phyloP scores from a whole-genome alignment of 2,888 invertebrate species.

The Diarsia mendica region DNA sequence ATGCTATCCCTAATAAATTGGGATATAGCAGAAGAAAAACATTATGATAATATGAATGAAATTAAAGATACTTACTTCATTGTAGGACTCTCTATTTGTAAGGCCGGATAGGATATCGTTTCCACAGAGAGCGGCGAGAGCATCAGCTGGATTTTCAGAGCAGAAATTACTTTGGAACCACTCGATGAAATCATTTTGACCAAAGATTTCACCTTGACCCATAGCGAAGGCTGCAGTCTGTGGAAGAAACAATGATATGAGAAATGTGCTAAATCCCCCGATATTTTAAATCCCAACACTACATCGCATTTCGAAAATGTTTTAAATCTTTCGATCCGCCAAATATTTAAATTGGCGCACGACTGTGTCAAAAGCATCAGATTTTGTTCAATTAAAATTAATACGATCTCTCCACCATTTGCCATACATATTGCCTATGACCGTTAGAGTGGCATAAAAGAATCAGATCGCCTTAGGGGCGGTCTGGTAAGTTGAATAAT shows the following conservation, averaged over 20 bases:
- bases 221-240: constrained; percentile 69
- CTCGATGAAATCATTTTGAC: constrained; percentile 59
- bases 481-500: no score
- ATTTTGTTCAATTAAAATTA: not conserved
- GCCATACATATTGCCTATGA: no score
- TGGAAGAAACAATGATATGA: constrained; percentile 19
- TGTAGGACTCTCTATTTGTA: constrained; percentile 59
- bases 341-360: not conserved
- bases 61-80: constrained; percentile 66
- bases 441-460: not conserved
- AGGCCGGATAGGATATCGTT: constrained; percentile 24
- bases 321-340: not conserved
- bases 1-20: not conserved
- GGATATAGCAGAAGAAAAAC: not conserved
- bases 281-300: not conserved
- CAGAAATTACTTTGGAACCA: constrained; percentile 63
- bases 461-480: not conserved
- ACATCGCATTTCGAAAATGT: not conserved
- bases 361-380: not conserved
- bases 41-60: not conserved
- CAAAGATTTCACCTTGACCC: constrained; percentile 73
- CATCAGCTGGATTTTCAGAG: not conserved
- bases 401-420: not conserved
- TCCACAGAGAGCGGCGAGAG: constrained; percentile 50
- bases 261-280: not conserved